Conservation (phyloP, 2,888 invertebrate species). For the Allolobophora icterica region DNA sequence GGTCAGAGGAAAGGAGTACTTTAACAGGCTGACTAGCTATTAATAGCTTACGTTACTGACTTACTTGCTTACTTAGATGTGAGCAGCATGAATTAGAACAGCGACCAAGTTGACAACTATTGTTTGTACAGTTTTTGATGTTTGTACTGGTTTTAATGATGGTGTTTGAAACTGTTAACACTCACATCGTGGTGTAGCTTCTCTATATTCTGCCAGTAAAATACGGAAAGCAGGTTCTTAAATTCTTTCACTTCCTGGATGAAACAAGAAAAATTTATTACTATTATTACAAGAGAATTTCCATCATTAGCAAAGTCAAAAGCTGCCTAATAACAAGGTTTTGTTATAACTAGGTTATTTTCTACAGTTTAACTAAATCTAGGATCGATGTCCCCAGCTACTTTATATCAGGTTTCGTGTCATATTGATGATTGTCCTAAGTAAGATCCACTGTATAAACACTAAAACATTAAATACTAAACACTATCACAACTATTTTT, state of each 20-base stretch:
- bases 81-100: neutral
- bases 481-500: neutral
- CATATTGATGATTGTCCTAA: neutral
- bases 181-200: conserved; percentile 84
- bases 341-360: neutral
- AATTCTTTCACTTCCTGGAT: conserved; percentile 62
- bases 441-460: no score
- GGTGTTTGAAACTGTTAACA: neutral
- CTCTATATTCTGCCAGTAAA: conserved; percentile 93
- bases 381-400: neutral
- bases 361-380: neutral
- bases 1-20: neutral
- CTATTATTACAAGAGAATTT: neutral
- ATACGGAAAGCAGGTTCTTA: conserved; percentile 74
- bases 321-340: neutral
- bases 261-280: neutral
- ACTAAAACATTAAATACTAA: no score
- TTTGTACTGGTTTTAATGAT: neutral
- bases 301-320: neutral
- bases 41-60: neutral
- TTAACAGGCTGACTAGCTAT: neutral
- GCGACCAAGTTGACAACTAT: neutral
- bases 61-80: neutral
- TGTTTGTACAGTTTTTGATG: neutral
- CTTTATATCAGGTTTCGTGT: neutral